phyloP scores from a whole-genome alignment of 2,888 invertebrate genomes.

The Coleophora flavipennella region DNA sequence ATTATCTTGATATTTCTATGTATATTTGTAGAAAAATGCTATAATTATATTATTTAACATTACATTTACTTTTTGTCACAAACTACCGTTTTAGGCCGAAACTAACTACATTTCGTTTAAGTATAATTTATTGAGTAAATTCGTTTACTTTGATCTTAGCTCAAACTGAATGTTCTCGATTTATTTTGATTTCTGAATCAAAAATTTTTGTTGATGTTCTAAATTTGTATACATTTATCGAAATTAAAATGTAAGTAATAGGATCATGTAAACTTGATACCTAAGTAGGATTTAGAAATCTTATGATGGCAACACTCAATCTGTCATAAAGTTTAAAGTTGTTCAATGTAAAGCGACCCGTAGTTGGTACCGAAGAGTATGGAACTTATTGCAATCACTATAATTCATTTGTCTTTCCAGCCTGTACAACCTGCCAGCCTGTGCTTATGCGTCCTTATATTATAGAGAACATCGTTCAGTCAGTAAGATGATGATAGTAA shows the following conservation, averaged over 20 bases:
- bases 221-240: not conserved
- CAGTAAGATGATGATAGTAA: too few relatives aligned
- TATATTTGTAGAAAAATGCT: not conserved
- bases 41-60: not conserved
- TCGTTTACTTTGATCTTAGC: constrained; percentile 17
- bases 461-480: too few relatives aligned
- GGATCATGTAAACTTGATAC: not conserved
- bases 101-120: constrained; percentile 24
- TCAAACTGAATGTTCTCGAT: constrained; percentile 1
- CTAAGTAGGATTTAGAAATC: not conserved
- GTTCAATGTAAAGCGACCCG: too few relatives aligned
- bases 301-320: not conserved
- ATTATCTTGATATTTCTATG: not conserved
- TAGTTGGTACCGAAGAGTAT: too few relatives aligned
- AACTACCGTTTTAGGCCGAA: constrained; percentile 27
- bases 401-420: too few relatives aligned
- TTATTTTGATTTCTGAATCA: too few relatives aligned
- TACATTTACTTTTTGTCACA: constrained; percentile 3
- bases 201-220: too few relatives aligned
- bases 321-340: not conserved
- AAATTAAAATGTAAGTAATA: not conserved
- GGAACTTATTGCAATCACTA: too few relatives aligned
- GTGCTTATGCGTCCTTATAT: too few relatives aligned
- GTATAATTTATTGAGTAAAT: constrained; percentile 20
- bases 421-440: too few relatives aligned